Base-by-base conservation (phyloP, 2,888 invertebrate genomes). In the Andrena chrysosceles region DNA sequence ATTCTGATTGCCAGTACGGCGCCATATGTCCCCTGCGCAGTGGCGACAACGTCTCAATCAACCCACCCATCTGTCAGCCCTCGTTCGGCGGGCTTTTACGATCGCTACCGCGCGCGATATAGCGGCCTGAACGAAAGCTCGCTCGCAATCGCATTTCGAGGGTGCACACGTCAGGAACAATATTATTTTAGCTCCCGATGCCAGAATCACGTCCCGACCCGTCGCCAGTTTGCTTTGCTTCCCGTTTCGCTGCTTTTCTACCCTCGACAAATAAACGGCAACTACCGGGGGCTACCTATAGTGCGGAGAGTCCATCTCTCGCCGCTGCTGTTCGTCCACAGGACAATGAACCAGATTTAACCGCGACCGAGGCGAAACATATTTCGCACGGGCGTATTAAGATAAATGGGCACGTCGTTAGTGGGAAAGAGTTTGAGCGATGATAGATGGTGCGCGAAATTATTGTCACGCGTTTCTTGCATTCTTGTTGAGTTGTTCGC, bases 151-250 rank as follows among this genome's bases (percentile, higher is more conserved):
- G 76, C 70, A 75, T 87, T 81, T 87, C 87, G 84, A 84, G 87
- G 87, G 85, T 84, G 78, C 73, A 64, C 42, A n/a, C 60, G 87
- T 82, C 76, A 79, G 77, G 68, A 88, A 89, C 88, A 91, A 91
- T 91, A 90, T 91, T 91, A 90, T 91, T 91, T 86, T 84, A 89
- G 87, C 85, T 87, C 76, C 85, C 79, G 81, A 89, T 89, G 87
- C 81, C 75, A 69, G 87, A 88, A 89, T 87, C 85, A 86, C 88
- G 84, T 81, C 73, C 81, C 83, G 48, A 59, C 63, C 31, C 74
- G 54, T 42, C 68, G 75, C 59, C 33, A 69, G 83, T 88, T 90
- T 89, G 82, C 87, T 87, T 89, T 84, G 82, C 71, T 75, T 86
- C 85, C 75, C 81, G 81, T 75, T 70, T 82, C 79, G 63, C 72